Conservation (phyloP, 2,888 invertebrate genomes). For the Yponomeuta cagnagella region DNA sequence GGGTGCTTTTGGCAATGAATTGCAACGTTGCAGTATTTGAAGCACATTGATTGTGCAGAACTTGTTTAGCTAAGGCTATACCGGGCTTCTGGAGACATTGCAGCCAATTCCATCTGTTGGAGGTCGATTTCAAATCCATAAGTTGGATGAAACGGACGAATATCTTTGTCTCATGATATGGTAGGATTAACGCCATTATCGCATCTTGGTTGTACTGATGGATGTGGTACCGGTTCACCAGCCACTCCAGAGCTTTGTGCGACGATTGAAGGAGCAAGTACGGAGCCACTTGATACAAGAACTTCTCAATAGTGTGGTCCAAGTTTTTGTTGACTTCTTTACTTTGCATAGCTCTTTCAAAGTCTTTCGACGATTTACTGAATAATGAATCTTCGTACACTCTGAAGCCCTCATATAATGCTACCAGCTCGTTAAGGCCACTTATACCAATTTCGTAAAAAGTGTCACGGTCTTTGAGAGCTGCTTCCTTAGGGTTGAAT, state of each 20-base stretch:
- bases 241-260: conserved; percentile 96
- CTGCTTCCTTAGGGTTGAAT: conserved; percentile 93
- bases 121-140: conserved; percentile 76
- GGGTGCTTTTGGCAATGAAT: conserved; percentile 45
- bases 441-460: conserved; percentile 90
- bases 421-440: conserved; percentile 89
- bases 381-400: conserved; percentile 87
- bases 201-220: conserved; percentile 91
- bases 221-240: conserved; percentile 91
- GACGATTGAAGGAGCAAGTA: conserved; percentile 88
- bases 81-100: conserved; percentile 83
- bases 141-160: conserved; percentile 90
- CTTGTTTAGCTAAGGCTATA: conserved; percentile 81
- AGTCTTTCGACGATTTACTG: conserved; percentile 81
- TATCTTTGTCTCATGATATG: conserved; percentile 94
- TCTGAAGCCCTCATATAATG: conserved; percentile 82
- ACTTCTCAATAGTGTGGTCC: conserved; percentile 84
- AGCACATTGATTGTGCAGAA: conserved; percentile 83
- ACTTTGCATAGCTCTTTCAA: conserved; percentile 88
- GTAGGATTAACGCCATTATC: conserved; percentile 87
- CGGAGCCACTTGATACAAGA: conserved; percentile 88
- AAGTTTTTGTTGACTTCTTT: conserved; percentile 84
- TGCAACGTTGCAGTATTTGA: conserved; percentile 54
- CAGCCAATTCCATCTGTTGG: conserved; percentile 87
- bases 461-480: conserved; percentile 87